Evolutionary conservation across 2,888 invertebrate species (phyloP), one percentile per base, ranked within the genome.

Genomic region (Lepidochitona cinerea): DNA sequence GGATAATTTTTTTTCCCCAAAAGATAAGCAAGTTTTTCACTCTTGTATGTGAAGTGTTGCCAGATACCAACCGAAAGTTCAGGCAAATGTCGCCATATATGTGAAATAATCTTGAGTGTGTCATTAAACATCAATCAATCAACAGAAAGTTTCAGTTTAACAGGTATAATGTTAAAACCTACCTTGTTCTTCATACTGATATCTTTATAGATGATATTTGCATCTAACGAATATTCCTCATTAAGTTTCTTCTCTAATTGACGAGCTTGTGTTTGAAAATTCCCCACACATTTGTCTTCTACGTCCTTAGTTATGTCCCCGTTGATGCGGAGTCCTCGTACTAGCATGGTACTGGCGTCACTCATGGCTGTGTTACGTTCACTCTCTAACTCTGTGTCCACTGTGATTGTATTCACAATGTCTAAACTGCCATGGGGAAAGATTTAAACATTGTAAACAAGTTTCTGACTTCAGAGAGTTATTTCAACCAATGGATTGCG

Each of bases 171-270:
- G n/a, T n/a, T n/a, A n/a, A n/a, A n/a, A 14, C 49, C 18, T 41
- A 87, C 88, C 85, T 85, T 86, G 73, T 89, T 89, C 76, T 87
- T 89, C 9, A 83, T 82, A 70, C 85, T 83, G 26, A 88, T 80
- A 52, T 83, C 83, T 70, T 83, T 85, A 74, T 82, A 84, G 18
- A 88, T 73, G 64, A 81, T 81, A 64, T 85, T 85, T 80, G 87
- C 74, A 41, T 87, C 85, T 26, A 83, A 79, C 76, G 82, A 81
- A 77, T 83, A 87, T 32, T 87, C 86, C 14, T 81, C 81, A 35
- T 85, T 83, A 12, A 85, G 75, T 64, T 81, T 83, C 70, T 78
- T 84, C 23, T 89, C 85, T 68, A 88, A 71, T 18, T 84, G 83
- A 26, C 72, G 75, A 33, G 82, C 52, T 0, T 77, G 74, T 54